Conservation (phyloP, 2,888 invertebrate genomes). For the Cryptocheilus praepositus region DNA sequence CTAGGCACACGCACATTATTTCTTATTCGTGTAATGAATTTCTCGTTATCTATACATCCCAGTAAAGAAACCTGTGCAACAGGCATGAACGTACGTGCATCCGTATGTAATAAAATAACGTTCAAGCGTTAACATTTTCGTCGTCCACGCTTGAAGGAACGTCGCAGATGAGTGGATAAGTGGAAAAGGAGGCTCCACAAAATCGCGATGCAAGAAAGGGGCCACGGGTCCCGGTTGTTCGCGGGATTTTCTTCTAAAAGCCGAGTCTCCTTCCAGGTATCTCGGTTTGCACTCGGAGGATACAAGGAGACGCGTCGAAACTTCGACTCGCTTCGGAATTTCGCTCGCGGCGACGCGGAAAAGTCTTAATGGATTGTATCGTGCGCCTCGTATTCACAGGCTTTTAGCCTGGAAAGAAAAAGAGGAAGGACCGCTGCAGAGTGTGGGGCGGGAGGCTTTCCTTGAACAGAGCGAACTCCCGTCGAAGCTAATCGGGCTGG, state of each 20-base stretch:
- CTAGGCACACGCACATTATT: too few species aligned
- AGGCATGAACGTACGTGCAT: too few species aligned
- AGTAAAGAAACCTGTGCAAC: too few species aligned
- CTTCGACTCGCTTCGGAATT: conserved; percentile 62
- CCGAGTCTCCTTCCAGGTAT: conserved; percentile 54
- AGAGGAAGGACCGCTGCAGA: conserved; percentile 5
- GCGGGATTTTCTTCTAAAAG: conserved; percentile 50
- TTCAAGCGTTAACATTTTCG: too few species aligned
- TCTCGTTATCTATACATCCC: too few species aligned
- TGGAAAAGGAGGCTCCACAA: not conserved
- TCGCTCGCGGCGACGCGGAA: conserved; percentile 62
- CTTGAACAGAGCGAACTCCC: too few species aligned
- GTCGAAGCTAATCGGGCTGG: too few species aligned
- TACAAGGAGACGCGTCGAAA: conserved; percentile 60
- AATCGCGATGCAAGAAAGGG: conserved; percentile 31
- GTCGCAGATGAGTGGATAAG: not conserved
- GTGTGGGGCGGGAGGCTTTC: not conserved
- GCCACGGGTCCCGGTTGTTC: conserved; percentile 33
- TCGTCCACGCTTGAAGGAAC: not conserved
- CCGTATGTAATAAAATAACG: too few species aligned
- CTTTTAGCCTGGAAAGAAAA: conserved; percentile 40
- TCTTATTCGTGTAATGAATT: too few species aligned
- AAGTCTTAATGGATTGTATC: conserved; percentile 72
- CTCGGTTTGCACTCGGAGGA: conserved; percentile 63
- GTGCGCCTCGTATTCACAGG: conserved; percentile 56